Conservation (phyloP, 2,113 vertebrate genomes). For the Bagarius yarrelli region DNA sequence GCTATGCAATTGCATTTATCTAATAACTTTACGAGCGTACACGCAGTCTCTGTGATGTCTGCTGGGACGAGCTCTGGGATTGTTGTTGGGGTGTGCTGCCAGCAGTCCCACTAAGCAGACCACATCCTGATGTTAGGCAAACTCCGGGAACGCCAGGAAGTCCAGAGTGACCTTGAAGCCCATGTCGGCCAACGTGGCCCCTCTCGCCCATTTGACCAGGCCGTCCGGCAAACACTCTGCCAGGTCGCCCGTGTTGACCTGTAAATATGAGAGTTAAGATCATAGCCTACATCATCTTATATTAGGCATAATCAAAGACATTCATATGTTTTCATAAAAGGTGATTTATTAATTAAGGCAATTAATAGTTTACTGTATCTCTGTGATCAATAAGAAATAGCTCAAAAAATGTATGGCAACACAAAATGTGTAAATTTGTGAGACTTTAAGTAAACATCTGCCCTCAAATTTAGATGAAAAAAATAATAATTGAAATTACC, state of each 20-base stretch:
- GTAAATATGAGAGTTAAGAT: slow-evolving; percentile 1
- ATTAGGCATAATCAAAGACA: too few species aligned
- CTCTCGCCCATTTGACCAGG: slow-evolving; percentile 71
- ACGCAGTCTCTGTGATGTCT: slow-evolving; percentile 52
- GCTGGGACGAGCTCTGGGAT: slow-evolving; percentile 26
- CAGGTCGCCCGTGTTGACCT: slow-evolving; percentile 73
- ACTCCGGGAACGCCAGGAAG: slow-evolving; percentile 72
- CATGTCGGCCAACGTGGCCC: slow-evolving; percentile 67
- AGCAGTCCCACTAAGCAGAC: slow-evolving; percentile 54
- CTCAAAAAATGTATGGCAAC: background rate
- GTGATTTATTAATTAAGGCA: too few species aligned
- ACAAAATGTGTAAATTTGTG: background rate
- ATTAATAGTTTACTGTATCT: background rate
- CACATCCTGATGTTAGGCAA: slow-evolving; percentile 70
- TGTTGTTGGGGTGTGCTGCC: slow-evolving; percentile 40
- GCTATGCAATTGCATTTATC: background rate
- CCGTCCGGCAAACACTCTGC: slow-evolving; percentile 70
- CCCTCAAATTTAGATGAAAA: background rate
- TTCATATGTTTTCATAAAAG: too few species aligned
- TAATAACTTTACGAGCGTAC: slow-evolving; percentile 58
- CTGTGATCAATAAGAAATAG: background rate
- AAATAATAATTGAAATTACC: slow-evolving; percentile 54
- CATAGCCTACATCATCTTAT: background rate
- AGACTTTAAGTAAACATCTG: background rate
- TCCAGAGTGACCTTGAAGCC: slow-evolving; percentile 71